Evolutionary conservation across 2,113 vertebrate genomes (phyloP).

Genomic region (Gobiocypris rarus): DNA sequence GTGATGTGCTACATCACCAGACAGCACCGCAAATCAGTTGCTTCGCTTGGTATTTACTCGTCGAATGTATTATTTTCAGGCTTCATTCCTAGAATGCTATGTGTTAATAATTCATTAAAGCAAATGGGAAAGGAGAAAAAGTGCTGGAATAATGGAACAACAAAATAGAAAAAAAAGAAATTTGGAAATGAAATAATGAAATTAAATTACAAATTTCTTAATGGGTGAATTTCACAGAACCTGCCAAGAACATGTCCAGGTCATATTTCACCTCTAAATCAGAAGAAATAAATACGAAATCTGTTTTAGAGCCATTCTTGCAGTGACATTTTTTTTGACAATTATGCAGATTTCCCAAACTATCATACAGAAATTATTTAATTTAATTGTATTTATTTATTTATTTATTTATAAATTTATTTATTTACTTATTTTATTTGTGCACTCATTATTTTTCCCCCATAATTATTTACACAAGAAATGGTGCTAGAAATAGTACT

Average conservation of each 20-base stretch:
- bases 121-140: conserved; percentile 23
- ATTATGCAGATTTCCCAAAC: not conserved
- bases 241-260: not conserved
- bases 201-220: not conserved
- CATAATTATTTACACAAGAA: too few relatives aligned
- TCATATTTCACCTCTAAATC: not conserved
- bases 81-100: not conserved
- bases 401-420: too few relatives aligned
- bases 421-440: too few relatives aligned
- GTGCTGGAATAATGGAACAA: conserved; percentile 35
- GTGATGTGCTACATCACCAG: conserved; percentile 36
- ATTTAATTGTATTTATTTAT: too few relatives aligned
- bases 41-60: conserved; percentile 40
- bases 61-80: conserved; percentile 12
- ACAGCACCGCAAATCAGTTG: conserved; percentile 41
- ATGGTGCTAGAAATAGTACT: too few relatives aligned
- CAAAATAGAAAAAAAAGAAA: not conserved
- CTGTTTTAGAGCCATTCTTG: not conserved
- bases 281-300: not conserved
- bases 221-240: not conserved
- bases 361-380: too few relatives aligned
- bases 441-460: too few relatives aligned
- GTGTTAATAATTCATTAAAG: not conserved
- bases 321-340: not conserved
- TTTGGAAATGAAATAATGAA: not conserved